Percentiles rank a stretch among this genome's conserved stretches.
Evolutionary conservation across 2,113 vertebrate genomes (phyloP).

Genomic region (Todiramphus saurophagus): DNA sequence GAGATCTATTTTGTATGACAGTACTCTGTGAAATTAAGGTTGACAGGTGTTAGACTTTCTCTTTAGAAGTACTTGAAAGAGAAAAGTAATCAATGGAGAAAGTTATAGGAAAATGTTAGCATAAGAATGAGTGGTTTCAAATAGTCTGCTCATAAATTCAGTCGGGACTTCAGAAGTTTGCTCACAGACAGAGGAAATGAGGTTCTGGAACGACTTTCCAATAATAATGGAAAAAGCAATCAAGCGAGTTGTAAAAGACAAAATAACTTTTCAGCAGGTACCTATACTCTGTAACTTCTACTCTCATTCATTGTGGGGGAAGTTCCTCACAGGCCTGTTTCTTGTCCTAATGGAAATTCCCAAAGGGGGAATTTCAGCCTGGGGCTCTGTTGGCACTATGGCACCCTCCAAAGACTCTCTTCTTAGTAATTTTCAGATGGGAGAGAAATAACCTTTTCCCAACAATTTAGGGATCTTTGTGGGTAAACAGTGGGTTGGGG

Average conservation of each 20-base stretch:
- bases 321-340: background rate
- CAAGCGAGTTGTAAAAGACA: background rate
- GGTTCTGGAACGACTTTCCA: slow-evolving; percentile 30
- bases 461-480: background rate
- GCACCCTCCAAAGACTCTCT: background rate
- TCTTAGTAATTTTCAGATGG: background rate
- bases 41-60: slow-evolving; percentile 21
- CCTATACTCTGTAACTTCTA: background rate
- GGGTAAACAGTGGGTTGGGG: background rate
- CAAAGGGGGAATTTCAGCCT: no score
- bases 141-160: slow-evolving; percentile 46
- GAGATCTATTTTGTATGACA: background rate
- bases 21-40: slow-evolving; percentile 34
- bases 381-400: background rate
- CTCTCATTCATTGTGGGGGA: background rate
- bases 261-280: background rate
- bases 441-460: background rate
- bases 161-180: slow-evolving; percentile 23
- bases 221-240: slow-evolving; percentile 34
- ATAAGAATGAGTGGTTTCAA: slow-evolving; percentile 36
- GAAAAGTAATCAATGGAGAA: slow-evolving; percentile 48
- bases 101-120: slow-evolving; percentile 31
- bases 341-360: background rate
- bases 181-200: slow-evolving; percentile 51
- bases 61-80: slow-evolving; percentile 20